Conservation (phyloP, 2,888 invertebrate genomes). For the Stenichneumon culpator region DNA sequence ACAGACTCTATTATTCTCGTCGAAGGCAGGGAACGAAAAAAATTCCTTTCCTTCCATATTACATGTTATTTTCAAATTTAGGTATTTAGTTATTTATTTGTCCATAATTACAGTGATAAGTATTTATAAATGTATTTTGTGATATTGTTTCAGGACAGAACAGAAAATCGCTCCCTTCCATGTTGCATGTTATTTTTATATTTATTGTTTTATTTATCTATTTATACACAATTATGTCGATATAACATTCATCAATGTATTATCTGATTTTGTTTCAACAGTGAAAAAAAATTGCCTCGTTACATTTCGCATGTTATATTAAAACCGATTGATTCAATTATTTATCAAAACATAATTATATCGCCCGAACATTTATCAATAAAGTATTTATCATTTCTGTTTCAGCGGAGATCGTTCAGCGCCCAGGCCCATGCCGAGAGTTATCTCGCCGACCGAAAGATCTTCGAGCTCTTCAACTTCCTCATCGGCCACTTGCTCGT, state of each 20-base stretch:
- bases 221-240: neutral
- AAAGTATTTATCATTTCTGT: constrained; percentile 3
- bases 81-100: no score
- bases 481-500: constrained; percentile 85
- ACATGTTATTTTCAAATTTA: neutral
- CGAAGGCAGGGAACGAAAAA: neutral
- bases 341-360: neutral
- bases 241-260: neutral
- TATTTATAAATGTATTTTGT: neutral
- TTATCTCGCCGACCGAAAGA: constrained; percentile 84
- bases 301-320: no score
- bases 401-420: constrained; percentile 70
- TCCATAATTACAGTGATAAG: no score
- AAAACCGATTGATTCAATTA: no score
- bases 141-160: neutral
- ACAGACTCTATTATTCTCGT: neutral
- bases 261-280: neutral
- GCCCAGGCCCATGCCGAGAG: constrained; percentile 81
- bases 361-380: neutral
- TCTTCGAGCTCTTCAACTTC: constrained; percentile 85
- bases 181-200: no score
- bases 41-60: neutral
- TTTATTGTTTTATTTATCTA: no score
- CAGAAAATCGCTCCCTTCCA: no score
- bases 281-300: no score